Evolutionary conservation across 2,113 vertebrate species (phyloP).

Genomic region (Pseudopipra pipra): DNA sequence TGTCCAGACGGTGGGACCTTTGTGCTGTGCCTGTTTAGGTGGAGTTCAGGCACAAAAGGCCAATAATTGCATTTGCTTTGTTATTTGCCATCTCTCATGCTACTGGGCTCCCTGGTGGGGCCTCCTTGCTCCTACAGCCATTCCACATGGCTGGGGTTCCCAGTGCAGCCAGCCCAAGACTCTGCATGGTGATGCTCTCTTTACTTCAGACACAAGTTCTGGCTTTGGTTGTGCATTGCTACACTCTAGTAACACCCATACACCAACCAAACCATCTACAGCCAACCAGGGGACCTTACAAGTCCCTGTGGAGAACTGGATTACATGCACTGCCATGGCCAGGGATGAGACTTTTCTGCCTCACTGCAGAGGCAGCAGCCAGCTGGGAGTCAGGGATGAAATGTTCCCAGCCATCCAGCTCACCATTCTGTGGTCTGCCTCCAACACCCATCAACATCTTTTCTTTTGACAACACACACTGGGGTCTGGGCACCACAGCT

Average conservation of each 20-base stretch:
- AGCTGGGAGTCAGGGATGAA: neutral
- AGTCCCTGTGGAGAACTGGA: neutral
- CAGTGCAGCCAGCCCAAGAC: neutral
- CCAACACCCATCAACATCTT: neutral
- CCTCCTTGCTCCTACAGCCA: neutral
- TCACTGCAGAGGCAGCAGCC: neutral
- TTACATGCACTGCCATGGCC: neutral
- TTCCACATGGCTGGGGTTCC: neutral
- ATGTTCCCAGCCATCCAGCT: neutral
- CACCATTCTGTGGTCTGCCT: rapidly evolving
- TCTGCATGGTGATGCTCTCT: neutral
- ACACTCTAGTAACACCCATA: neutral
- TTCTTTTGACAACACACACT: neutral
- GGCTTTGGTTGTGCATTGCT: rapidly evolving
- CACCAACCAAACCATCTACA: neutral
- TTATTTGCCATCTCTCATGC: neutral
- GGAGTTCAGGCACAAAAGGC: neutral
- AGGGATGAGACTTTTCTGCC: neutral
- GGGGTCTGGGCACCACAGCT: neutral
- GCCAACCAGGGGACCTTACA: neutral
- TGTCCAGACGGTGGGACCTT: neutral
- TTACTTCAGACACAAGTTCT: neutral
- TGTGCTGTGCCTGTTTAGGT: neutral
- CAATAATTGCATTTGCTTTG: neutral
- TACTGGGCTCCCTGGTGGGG: neutral